Evolutionary conservation across 2,113 vertebrate genomes (phyloP).

Genomic region (Nestor notabilis): DNA sequence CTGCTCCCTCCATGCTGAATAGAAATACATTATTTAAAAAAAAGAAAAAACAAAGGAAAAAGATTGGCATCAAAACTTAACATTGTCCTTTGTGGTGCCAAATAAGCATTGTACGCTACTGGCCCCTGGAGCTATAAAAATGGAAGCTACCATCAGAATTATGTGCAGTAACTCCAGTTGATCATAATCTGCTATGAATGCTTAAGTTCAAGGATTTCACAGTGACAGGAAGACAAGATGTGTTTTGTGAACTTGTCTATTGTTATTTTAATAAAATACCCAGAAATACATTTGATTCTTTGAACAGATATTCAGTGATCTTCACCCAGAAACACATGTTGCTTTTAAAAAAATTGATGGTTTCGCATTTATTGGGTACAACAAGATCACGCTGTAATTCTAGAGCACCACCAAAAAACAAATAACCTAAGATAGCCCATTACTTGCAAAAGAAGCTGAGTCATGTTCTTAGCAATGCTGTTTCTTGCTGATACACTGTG

Average conservation of each 20-base stretch:
- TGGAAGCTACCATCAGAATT: not conserved
- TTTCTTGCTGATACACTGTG: not conserved
- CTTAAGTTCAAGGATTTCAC: not conserved
- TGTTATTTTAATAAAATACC: constrained; percentile 20
- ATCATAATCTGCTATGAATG: not conserved
- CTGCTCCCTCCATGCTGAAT: not conserved
- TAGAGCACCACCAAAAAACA: not conserved
- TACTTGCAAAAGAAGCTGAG: not conserved
- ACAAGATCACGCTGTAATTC: not conserved
- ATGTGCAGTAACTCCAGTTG: not conserved
- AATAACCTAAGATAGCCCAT: not conserved
- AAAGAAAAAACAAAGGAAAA: not conserved
- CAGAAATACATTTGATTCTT: not conserved
- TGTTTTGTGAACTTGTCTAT: not conserved
- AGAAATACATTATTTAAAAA: not conserved
- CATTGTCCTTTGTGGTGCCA: not conserved
- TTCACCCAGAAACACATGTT: not conserved
- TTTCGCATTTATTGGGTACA: not conserved
- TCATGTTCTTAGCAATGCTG: not conserved
- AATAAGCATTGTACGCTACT: not conserved
- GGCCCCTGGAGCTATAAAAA: not conserved
- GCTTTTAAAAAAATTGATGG: not conserved
- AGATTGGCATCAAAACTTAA: not conserved
- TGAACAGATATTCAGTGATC: not conserved
- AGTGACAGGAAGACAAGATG: not conserved